Conservation (phyloP, 2,113 vertebrate species). For the Tylochromis polylepis region DNA sequence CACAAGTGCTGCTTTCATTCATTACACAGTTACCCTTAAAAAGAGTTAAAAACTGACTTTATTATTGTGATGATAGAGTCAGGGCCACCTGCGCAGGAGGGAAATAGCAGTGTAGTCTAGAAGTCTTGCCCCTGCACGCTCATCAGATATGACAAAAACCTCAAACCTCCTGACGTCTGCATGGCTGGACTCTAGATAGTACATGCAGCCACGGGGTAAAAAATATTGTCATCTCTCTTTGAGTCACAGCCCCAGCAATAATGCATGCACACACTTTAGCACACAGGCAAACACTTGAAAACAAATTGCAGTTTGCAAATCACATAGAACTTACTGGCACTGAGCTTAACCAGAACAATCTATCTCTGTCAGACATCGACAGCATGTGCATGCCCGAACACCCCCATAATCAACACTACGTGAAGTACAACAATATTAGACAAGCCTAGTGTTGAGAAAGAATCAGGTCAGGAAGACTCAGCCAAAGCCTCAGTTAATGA, state of each 20-base stretch:
- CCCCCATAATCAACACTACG: neutral
- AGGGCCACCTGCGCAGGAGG: constrained; percentile 34
- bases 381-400: constrained; percentile 21
- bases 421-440: neutral
- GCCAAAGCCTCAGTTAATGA: neutral
- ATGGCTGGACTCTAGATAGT: constrained; percentile 4
- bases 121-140: constrained; percentile 45
- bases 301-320: neutral
- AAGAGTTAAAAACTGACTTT: constrained; percentile 46
- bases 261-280: neutral
- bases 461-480: neutral
- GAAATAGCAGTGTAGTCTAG: neutral
- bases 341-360: constrained; percentile 37
- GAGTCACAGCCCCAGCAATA: neutral
- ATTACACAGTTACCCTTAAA: constrained; percentile 34
- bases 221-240: constrained; percentile 10
- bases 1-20: constrained; percentile 19
- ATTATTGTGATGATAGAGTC: constrained; percentile 50
- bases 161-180: constrained; percentile 36
- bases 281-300: constrained; percentile 39
- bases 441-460: constrained; percentile 10
- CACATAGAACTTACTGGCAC: neutral
- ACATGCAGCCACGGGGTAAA: constrained; percentile 21
- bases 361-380: constrained; percentile 8
- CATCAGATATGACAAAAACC: constrained; percentile 37